Percentiles rank a stretch among this genome's conserved stretches.
Evolutionary conservation across 2,888 invertebrate genomes (phyloP).

Genomic region (Isoperla grammatica): DNA sequence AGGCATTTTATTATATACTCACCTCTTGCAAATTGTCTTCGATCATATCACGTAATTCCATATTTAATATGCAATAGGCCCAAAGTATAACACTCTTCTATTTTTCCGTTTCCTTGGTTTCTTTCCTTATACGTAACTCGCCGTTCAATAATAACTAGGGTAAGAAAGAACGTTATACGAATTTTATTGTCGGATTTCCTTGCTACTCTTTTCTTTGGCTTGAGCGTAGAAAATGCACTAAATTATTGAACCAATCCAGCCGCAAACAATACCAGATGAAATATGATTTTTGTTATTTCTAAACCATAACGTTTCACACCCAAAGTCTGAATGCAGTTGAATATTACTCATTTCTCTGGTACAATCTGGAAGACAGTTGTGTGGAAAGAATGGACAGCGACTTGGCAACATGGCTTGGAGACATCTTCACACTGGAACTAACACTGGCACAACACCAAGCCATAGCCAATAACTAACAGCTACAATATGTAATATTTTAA

Average conservation of each 20-base stretch:
- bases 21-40: too few relatives aligned
- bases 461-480: background rate
- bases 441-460: background rate
- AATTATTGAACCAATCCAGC: conserved; percentile 1
- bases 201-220: too few relatives aligned
- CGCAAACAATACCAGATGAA: conserved; percentile 7
- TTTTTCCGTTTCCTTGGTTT: too few relatives aligned
- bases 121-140: too few relatives aligned
- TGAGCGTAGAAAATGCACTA: background rate
- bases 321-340: conserved; percentile 7
- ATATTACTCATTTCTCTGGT: background rate
- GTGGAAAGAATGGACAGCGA: background rate
- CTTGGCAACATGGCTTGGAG: background rate
- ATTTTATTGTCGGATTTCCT: too few relatives aligned
- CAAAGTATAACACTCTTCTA: too few relatives aligned
- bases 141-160: too few relatives aligned
- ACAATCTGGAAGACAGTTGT: conserved; percentile 1
- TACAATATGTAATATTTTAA: too few relatives aligned
- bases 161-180: too few relatives aligned
- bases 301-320: conserved; percentile 10
- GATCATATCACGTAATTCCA: too few relatives aligned
- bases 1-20: too few relatives aligned
- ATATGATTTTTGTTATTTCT: conserved; percentile 12
- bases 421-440: background rate
- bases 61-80: too few relatives aligned